These are phyloP conservation scores for Sinotaia quadrata DNA, from an alignment of 2,888 invertebrate genomes.

Conservation along the genomic window DNA sequence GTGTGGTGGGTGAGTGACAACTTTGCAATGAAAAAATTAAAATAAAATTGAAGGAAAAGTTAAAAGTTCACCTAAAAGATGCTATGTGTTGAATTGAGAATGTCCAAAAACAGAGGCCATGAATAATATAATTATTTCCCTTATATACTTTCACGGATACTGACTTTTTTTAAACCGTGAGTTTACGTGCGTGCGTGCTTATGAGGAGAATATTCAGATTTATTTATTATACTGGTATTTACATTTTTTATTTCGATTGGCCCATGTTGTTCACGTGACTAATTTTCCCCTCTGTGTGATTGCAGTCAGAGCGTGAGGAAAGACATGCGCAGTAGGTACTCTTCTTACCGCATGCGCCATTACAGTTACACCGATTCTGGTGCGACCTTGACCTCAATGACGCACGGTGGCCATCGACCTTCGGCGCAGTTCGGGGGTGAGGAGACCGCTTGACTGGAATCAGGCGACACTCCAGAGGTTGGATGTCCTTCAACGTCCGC, in stretches of 20 bases:
- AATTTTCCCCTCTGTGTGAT: neutral
- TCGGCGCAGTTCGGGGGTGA: neutral
- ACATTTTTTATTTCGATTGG: neutral
- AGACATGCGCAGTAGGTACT: constrained; percentile 21
- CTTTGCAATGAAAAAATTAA: too few species aligned
- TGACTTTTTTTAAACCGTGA: too few species aligned
- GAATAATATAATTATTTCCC: too few species aligned
- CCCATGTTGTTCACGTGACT: neutral
- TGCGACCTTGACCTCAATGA: constrained; percentile 16
- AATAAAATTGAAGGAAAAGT: too few species aligned
- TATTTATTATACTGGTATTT: neutral
- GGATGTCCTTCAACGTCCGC: too few species aligned
- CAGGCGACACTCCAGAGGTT: too few species aligned
- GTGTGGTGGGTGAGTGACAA: neutral
- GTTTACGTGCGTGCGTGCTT: neutral
- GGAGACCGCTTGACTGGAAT: too few species aligned
- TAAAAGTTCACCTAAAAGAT: too few species aligned
- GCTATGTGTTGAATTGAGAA: too few species aligned
- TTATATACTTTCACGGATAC: too few species aligned
- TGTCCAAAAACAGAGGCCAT: too few species aligned
- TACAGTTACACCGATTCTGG: constrained; percentile 22
- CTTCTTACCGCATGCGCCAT: constrained; percentile 18
- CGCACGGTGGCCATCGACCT: neutral
- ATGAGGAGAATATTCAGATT: too few species aligned
- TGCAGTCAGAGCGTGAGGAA: constrained; percentile 27